These are phyloP conservation scores for Fukomys damarensis DNA, from an alignment of 2,113 vertebrate genomes.

Conservation along the genomic window DNA sequence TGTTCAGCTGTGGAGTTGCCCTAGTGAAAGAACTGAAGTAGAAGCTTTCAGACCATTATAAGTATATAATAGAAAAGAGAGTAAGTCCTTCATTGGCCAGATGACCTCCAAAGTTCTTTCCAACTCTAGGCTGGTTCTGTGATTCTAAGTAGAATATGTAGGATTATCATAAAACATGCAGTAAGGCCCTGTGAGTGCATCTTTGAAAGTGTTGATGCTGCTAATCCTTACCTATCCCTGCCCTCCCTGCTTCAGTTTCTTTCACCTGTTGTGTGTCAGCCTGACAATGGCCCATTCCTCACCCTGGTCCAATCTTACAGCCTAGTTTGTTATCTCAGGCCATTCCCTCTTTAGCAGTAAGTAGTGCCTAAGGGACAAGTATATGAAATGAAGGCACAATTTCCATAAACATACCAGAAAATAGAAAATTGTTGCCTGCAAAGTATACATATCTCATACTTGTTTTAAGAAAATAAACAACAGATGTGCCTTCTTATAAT, in stretches of 20 bases:
- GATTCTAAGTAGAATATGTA: constrained; percentile 55
- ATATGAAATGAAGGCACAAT: constrained; percentile 33
- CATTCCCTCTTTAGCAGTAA: constrained; percentile 1
- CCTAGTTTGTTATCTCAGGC: not conserved
- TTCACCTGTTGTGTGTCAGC: constrained; percentile 55
- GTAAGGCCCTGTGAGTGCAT: constrained; percentile 58
- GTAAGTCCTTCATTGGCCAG: constrained; percentile 16
- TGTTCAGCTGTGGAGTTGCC: not conserved
- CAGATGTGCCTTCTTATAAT: not conserved
- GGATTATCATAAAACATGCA: constrained; percentile 66
- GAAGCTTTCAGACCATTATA: constrained; percentile 35
- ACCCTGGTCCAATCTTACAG: not conserved
- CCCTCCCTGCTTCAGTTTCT: constrained; percentile 56
- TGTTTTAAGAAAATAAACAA: constrained; percentile 1
- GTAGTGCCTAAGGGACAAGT: not conserved
- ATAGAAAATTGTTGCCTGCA: constrained; percentile 3
- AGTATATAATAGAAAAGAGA: constrained; percentile 35
- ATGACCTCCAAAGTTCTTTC: constrained; percentile 59
- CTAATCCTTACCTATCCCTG: constrained; percentile 28
- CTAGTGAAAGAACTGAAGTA: constrained; percentile 42
- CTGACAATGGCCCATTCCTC: not conserved
- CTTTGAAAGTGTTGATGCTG: constrained; percentile 50
- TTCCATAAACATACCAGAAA: constrained; percentile 43
- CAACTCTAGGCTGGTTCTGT: constrained; percentile 51
- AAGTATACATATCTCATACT: not conserved